Conservation (phyloP, 2,888 invertebrate genomes). For the Andricus quercusramuli region DNA sequence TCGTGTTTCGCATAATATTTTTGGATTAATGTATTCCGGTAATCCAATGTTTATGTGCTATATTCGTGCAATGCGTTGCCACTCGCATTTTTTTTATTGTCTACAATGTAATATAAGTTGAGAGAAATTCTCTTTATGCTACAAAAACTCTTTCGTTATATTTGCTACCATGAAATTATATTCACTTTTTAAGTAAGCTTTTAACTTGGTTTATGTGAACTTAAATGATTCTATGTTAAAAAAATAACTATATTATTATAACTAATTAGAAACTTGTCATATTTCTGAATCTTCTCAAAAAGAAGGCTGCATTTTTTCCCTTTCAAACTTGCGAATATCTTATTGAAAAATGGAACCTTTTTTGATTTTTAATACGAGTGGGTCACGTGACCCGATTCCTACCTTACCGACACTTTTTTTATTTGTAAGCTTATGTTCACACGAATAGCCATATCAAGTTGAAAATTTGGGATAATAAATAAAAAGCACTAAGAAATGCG, state of each 20-base stretch:
- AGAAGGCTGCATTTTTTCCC: too few species aligned
- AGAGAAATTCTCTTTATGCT: not conserved
- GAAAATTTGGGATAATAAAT: too few species aligned
- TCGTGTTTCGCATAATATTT: slow-evolving; percentile 30
- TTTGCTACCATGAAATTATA: not conserved
- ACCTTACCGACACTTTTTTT: too few species aligned
- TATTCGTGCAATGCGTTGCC: slow-evolving; percentile 28
- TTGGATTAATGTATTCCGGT: slow-evolving; percentile 30
- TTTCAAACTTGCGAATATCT: too few species aligned
- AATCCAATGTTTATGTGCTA: slow-evolving; percentile 37
- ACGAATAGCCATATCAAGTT: too few species aligned
- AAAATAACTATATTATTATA: not conserved
- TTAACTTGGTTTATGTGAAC: not conserved
- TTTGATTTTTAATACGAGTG: too few species aligned
- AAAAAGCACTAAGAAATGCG: too few species aligned
- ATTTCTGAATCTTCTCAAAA: too few species aligned
- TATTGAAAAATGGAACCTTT: not conserved
- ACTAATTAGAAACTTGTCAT: too few species aligned
- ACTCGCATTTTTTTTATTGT: slow-evolving; percentile 31
- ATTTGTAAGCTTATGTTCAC: too few species aligned
- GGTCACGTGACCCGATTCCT: too few species aligned
- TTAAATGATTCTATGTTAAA: not conserved
- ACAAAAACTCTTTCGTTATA: not conserved
- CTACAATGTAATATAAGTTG: slow-evolving; percentile 3
- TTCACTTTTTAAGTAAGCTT: not conserved